A percentile compares a stretch with the other conserved stretches of the same genome.
Evolutionary conservation across 2,888 invertebrate species (phyloP).

Genomic region (Barypeithes pellucidus): DNA sequence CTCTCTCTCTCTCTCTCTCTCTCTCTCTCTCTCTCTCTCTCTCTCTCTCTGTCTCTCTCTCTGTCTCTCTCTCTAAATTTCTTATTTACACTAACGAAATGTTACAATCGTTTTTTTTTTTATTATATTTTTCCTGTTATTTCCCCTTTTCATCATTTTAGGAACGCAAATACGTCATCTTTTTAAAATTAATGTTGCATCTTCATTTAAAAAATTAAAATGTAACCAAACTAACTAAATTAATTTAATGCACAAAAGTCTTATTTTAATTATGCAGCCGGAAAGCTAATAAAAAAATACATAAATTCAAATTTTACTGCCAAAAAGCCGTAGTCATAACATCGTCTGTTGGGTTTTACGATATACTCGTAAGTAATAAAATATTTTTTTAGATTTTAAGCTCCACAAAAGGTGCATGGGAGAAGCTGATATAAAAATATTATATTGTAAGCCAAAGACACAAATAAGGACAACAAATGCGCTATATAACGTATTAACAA

Average conservation of each 20-base stretch:
- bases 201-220: conserved; percentile 7
- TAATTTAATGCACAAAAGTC: conserved; percentile 25
- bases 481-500: conserved; percentile 17
- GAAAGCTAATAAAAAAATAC: conserved; percentile 37
- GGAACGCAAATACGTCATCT: too few relatives aligned
- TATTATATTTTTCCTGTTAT: not conserved
- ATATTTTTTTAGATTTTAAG: conserved; percentile 29
- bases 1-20: too few relatives aligned
- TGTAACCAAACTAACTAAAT: conserved; percentile 20
- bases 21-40: too few relatives aligned
- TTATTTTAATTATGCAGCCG: conserved; percentile 33
- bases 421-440: conserved; percentile 24
- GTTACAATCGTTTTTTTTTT: too few relatives aligned
- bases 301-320: conserved; percentile 39
- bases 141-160: not conserved
- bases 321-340: conserved; percentile 29
- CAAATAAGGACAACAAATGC: conserved; percentile 4
- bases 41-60: too few relatives aligned
- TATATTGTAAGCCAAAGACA: conserved; percentile 2
- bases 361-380: conserved; percentile 30
- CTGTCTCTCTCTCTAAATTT: too few relatives aligned
- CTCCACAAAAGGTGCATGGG: conserved; percentile 3
- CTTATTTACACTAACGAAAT: too few relatives aligned
- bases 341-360: conserved; percentile 25
- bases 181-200: conserved; percentile 2